Base-by-base conservation (phyloP, 2,113 vertebrate genomes). In the Tachuris rubrigastra region DNA sequence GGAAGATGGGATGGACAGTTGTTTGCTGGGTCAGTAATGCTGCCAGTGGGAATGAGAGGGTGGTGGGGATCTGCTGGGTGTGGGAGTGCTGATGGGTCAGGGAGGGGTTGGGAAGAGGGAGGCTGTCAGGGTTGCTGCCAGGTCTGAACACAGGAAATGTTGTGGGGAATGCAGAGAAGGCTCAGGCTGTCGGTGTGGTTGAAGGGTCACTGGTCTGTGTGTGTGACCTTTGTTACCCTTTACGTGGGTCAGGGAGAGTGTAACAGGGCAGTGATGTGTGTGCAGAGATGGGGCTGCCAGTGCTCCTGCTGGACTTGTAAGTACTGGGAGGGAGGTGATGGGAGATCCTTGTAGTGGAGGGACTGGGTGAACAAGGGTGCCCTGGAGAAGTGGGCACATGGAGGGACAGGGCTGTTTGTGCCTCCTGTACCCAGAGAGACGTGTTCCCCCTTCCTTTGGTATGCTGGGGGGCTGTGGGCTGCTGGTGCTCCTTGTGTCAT, bases 201-300 rank as follows among this genome's bases (percentile, higher is more conserved):
- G n/a, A 35, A 68, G 33, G 17, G 25, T 35, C 0, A 0, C 0
- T 2, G 12, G 17, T 63, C 14, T 63, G 16, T 47, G 49, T 42
- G 10, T 23, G 23, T 3, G 4, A 8, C 37, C 67, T 86, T 56
- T 81, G 49, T 67, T 47, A 41, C 37, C 9, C 49, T 33, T 0
- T 0, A 0, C 23, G 28, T 52, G 31, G 44, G 24, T 14, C 41
- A 56, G 35, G 44, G 58, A 39, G 18, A 13, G 14, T 25, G 44
- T 73, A 42, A 6, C 2, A 0, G 15, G 62, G 27, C 58, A 59
- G 63, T 15, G 30, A 52, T 69, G 27, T 12, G 27, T 53, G 21
- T 66, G 52, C 46, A 71, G 47, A 49, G 67, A 7, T 69, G 35
- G 30, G 55, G 10, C 77, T 81, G 68, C 24, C 46, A 9, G 35